Conservation (phyloP, 53 echinoderm and acorn worm genomes). For the Glandiceps talaboti region DNA sequence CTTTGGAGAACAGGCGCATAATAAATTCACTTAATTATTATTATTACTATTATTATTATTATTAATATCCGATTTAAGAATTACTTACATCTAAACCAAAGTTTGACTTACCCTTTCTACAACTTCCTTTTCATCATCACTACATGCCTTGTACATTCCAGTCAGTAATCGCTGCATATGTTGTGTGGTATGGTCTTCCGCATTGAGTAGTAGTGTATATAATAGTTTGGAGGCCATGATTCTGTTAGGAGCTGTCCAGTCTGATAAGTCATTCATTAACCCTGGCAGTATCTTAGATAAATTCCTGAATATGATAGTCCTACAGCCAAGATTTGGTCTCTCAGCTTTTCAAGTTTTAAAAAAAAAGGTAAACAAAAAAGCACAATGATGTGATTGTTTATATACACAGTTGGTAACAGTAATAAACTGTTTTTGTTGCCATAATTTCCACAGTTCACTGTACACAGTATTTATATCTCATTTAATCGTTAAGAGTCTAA, state of each 20-base stretch:
- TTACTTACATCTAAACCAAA: too few species aligned
- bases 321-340: slow-evolving; percentile 79
- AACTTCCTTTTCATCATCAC: slow-evolving; percentile 72
- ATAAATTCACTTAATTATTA: too few species aligned
- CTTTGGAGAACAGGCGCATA: too few species aligned
- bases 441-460: too few species aligned
- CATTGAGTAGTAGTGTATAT: slow-evolving; percentile 55
- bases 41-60: too few species aligned
- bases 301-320: slow-evolving; percentile 79
- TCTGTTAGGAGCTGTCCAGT: slow-evolving; percentile 90
- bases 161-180: slow-evolving; percentile 76
- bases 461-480: too few species aligned
- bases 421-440: not conserved
- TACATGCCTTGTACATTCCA: slow-evolving; percentile 82
- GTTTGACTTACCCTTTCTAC: slow-evolving; percentile 35
- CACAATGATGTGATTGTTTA: not conserved
- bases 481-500: too few species aligned
- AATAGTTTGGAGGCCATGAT: slow-evolving; percentile 78
- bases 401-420: not conserved
- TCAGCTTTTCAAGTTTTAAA: too few species aligned
- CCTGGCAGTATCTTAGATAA: slow-evolving; percentile 97
- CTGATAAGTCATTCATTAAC: slow-evolving; percentile 67
- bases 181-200: slow-evolving; percentile 94
- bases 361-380: too few species aligned
- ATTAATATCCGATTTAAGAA: too few species aligned